Conservation (phyloP, 2,797 vertebrate genomes). For the Lithobates pipiens region DNA sequence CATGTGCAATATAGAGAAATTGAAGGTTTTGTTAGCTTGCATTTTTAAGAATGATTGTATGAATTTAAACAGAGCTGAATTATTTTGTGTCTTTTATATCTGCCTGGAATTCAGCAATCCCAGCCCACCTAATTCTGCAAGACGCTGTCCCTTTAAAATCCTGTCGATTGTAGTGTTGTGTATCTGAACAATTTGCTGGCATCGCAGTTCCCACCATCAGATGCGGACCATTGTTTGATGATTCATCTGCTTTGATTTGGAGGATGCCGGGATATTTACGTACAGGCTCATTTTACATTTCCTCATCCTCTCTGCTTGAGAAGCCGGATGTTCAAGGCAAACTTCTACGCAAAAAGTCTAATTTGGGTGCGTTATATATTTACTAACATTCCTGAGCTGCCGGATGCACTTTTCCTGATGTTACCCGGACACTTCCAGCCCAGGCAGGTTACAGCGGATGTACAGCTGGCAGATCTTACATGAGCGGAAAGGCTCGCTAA, state of each 20-base stretch:
- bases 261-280: background rate
- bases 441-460: constrained; percentile 60
- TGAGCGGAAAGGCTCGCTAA: constrained; percentile 22
- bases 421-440: background rate
- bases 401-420: constrained; percentile 9
- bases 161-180: no score
- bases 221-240: no score
- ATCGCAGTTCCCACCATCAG: no score
- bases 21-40: no score
- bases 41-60: no score
- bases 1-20: no score
- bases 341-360: background rate
- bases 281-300: background rate
- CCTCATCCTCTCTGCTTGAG: constrained; percentile 52
- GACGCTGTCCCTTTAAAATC: no score
- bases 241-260: background rate
- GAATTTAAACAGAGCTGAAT: no score
- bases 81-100: no score
- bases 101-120: no score
- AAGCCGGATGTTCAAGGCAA: constrained; percentile 64
- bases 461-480: constrained; percentile 53
- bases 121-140: no score
- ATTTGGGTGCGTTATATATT: background rate
- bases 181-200: no score
- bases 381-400: constrained; percentile 24